These are phyloP conservation scores for Salvelinus sp. DNA, from an alignment of 2,113 vertebrate genomes.

Conservation along the genomic window DNA sequence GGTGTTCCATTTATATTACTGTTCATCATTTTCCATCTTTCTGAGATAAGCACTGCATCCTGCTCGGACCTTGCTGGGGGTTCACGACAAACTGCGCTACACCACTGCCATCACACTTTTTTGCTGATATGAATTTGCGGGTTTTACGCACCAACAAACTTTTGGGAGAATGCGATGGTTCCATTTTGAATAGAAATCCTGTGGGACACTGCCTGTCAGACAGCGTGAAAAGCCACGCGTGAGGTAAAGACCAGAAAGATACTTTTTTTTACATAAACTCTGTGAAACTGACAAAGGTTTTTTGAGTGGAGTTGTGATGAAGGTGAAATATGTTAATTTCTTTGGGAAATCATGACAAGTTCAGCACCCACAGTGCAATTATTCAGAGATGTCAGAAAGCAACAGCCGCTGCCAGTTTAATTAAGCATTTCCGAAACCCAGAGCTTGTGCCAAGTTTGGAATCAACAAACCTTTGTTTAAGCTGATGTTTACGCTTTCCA, in stretches of 20 bases:
- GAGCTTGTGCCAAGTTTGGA: background rate
- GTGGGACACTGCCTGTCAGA: background rate
- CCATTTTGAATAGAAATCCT: background rate
- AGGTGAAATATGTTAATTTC: background rate
- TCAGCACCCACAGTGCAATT: background rate
- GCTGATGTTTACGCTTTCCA: background rate
- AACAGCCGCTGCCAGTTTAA: background rate
- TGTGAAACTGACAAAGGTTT: background rate
- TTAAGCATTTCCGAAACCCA: background rate
- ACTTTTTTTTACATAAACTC: background rate
- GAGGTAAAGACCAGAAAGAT: background rate
- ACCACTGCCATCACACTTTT: too few relatives aligned
- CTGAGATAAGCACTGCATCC: too few relatives aligned
- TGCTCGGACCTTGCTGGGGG: too few relatives aligned
- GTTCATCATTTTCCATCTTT: too few relatives aligned
- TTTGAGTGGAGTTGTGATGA: background rate
- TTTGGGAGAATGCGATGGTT: too few relatives aligned
- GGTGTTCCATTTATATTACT: too few relatives aligned
- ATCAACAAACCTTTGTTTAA: background rate
- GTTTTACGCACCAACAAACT: too few relatives aligned
- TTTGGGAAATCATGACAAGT: background rate
- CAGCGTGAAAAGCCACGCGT: background rate
- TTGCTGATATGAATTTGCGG: too few relatives aligned
- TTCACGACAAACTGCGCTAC: too few relatives aligned
- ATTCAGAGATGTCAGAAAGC: background rate